phyloP scores from a whole-genome alignment of 2,888 invertebrate species.

The Melieria crassipennis region DNA sequence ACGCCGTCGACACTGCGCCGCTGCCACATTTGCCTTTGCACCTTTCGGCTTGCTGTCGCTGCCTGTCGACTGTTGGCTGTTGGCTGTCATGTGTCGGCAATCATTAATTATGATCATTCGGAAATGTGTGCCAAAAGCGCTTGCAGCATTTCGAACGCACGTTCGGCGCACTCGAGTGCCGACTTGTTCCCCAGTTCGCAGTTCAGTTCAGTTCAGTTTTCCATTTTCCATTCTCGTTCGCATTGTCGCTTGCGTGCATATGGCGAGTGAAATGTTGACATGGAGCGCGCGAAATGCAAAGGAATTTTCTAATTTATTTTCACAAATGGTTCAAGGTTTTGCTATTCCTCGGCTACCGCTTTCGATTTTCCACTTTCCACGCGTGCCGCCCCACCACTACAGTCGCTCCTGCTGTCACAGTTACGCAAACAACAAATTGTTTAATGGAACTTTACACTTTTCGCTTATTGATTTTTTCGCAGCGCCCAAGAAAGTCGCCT shows the following conservation, averaged over 20 bases:
- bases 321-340: slow-evolving; percentile 62
- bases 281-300: slow-evolving; percentile 41
- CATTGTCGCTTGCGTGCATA: neutral
- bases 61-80: neutral
- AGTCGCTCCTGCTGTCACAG: neutral
- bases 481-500: slow-evolving; percentile 7
- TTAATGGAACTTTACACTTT: slow-evolving; percentile 52
- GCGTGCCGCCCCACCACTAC: too few species aligned
- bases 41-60: neutral
- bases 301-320: slow-evolving; percentile 65
- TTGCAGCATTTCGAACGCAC: neutral
- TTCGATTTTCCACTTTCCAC: too few species aligned
- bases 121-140: slow-evolving; percentile 57
- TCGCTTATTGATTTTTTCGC: slow-evolving; percentile 53
- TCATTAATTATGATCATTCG: slow-evolving; percentile 59
- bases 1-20: neutral
- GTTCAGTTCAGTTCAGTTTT: neutral
- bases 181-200: neutral
- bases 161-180: neutral
- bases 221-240: neutral
- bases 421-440: slow-evolving; percentile 45
- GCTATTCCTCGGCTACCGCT: slow-evolving; percentile 24
- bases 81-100: slow-evolving; percentile 44
- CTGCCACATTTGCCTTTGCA: neutral
- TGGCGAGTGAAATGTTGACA: neutral